Evolutionary conservation across 2,113 vertebrate species (phyloP), one percentile per base, ranked within the genome.

Genomic region (Hydrolagus affinis): DNA sequence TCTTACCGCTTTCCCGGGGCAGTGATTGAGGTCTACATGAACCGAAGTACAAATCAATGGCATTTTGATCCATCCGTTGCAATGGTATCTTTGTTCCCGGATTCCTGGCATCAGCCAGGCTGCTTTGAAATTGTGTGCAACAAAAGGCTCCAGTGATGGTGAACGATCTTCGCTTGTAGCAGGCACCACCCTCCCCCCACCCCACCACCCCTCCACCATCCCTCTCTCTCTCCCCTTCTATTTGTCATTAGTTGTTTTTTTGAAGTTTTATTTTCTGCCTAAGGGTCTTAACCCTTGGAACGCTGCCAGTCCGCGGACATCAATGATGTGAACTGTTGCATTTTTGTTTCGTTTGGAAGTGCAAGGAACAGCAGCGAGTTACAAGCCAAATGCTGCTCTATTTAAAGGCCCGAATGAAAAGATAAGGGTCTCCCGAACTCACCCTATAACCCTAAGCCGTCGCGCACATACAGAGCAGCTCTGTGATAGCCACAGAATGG

Each of bases 1-100:
- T 83, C 66, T 64, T 83, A 32, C 32, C 78, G 66, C 62, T 83
- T 83, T 66, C 62, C 62, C 78, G 60, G 32, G 78, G 66, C 78
- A 83, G 78, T 83, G 64, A 83, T 68, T 83, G 78, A 83, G 78
- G 66, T 83, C 44, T 83, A 25, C 78, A 66, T 83, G 78, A 83
- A 62, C 17, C 66, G 23, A 68, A 83, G 60, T 68, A 83, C 25
- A 68, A 83, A 62, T 68, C 64, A 83, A 83, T 83, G 78, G 23
- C 78, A 83, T 83, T 83, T 66, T 83, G 78, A 83, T 83, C 78
- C 66, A 66, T 83, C n/a, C 78, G 30, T 66, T 66, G 60, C 78
- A 83, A 83, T 83, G 78, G 78, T 25, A 83, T 66, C 78, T 83
- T 83, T 83, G 78, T 83, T 83, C 78, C 60, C 64, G 17, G 23